A percentile compares a stretch with the other conserved stretches of the same genome.
phyloP scores from a whole-genome alignment of 2,888 invertebrate genomes.

The Caenorhabditis wallacei region DNA sequence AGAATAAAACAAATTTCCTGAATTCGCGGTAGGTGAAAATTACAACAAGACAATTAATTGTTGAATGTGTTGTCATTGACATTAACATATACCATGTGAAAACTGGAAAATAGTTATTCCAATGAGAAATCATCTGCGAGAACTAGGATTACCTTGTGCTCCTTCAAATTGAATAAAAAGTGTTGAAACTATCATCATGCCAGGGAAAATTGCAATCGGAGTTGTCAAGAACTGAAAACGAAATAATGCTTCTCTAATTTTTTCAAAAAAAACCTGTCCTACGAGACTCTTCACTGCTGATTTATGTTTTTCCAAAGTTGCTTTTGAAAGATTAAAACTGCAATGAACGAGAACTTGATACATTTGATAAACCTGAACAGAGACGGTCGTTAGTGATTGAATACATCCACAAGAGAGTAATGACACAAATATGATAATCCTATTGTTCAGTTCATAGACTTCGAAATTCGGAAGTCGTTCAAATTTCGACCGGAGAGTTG shows the following conservation, averaged over 20 bases:
- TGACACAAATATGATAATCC: background rate
- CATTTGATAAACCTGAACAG: conserved; percentile 20
- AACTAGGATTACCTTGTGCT: conserved; percentile 10
- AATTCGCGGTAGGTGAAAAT: conserved; percentile 33
- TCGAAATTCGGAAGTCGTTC: conserved; percentile 3
- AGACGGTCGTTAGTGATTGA: conserved; percentile 12
- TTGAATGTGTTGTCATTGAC: conserved; percentile 43
- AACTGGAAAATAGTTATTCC: background rate
- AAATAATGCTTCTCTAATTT: background rate
- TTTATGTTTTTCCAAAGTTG: conserved; percentile 24
- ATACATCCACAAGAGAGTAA: background rate
- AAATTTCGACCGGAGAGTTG: background rate
- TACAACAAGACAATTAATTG: conserved; percentile 34
- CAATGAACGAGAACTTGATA: background rate
- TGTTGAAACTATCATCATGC: conserved; percentile 9
- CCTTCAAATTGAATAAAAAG: conserved; percentile 12
- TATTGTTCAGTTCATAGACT: conserved; percentile 10
- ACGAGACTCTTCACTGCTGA: conserved; percentile 27
- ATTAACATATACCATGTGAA: conserved; percentile 34
- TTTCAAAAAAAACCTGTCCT: conserved; percentile 2
- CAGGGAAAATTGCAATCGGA: conserved; percentile 34
- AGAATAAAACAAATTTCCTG: conserved; percentile 28
- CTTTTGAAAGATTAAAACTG: background rate
- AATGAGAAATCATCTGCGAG: background rate
- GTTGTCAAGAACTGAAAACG: conserved; percentile 31